Evolutionary conservation across 2,797 vertebrate species (phyloP).

Genomic region (Lindbergichthys nudifrons): DNA sequence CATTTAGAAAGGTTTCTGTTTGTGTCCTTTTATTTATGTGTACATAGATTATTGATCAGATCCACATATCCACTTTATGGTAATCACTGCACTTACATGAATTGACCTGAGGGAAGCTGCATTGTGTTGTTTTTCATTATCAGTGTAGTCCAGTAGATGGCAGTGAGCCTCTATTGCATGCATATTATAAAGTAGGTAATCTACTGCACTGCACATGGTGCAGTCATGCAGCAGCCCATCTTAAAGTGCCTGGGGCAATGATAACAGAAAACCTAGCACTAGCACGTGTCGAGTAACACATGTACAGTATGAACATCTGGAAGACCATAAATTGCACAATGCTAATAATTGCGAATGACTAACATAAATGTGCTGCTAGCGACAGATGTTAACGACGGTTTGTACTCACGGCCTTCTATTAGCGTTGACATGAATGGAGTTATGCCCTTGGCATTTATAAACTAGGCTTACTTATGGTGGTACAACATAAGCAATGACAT

Average conservation of each 20-base stretch:
- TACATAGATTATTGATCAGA: neutral
- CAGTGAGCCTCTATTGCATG: constrained; percentile 12
- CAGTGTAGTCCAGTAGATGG: constrained; percentile 62
- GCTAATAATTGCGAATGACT: constrained; percentile 51
- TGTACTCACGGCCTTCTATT: constrained; percentile 27
- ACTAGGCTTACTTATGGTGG: constrained; percentile 14
- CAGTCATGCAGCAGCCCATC: constrained; percentile 66
- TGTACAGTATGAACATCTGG: constrained; percentile 59
- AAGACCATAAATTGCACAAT: constrained; percentile 22
- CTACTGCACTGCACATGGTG: constrained; percentile 63
- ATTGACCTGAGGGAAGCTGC: neutral
- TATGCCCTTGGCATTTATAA: constrained; percentile 47
- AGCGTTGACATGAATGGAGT: constrained; percentile 46
- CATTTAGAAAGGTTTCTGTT: neutral
- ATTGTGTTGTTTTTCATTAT: neutral
- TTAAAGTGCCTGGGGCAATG: constrained; percentile 37
- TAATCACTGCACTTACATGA: neutral
- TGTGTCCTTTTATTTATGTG: neutral
- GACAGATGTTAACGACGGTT: constrained; percentile 53
- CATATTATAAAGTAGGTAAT: neutral
- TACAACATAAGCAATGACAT: constrained; percentile 24
- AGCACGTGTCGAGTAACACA: constrained; percentile 24
- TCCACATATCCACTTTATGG: neutral
- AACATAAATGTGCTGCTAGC: constrained; percentile 29
- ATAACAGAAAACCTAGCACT: constrained; percentile 37